phyloP scores from a whole-genome alignment of 2,113 vertebrate species.

The Rattus rattus region DNA sequence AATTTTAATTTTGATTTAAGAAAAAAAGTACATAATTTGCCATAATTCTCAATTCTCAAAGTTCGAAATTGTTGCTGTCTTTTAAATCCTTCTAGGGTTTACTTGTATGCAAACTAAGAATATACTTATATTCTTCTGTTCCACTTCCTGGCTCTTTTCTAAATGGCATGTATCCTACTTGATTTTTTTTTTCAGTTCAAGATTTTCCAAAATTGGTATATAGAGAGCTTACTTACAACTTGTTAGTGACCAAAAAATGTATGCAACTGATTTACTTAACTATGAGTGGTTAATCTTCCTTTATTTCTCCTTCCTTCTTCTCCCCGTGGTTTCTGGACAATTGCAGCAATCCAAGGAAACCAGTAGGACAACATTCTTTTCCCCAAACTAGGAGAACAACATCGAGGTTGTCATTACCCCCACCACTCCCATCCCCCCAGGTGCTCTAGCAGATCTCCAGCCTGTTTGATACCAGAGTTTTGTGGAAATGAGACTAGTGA shows the following conservation, averaged over 20 bases:
- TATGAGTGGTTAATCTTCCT: background rate
- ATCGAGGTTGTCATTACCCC: rapidly evolving
- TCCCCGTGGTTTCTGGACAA: background rate
- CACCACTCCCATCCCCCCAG: no score
- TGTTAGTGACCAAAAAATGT: background rate
- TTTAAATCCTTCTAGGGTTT: slow-evolving; percentile 5
- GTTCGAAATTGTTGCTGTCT: slow-evolving; percentile 16
- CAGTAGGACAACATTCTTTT: background rate
- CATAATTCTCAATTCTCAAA: background rate
- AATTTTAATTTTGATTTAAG: background rate
- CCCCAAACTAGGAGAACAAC: background rate
- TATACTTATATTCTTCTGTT: slow-evolving; percentile 27
- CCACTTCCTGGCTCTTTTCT: background rate
- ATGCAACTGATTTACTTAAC: background rate
- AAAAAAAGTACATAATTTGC: slow-evolving; percentile 17
- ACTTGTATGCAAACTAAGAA: slow-evolving; percentile 9
- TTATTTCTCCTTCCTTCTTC: background rate
- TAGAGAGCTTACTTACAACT: slow-evolving; percentile 5
- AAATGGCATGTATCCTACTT: background rate
- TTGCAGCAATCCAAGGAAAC: background rate
- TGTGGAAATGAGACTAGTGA: background rate
- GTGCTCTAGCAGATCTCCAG: background rate
- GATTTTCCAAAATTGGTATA: background rate
- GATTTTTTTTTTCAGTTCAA: background rate
- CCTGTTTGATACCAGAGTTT: background rate